A percentile compares a stretch with the other conserved stretches of the same genome.
These are phyloP conservation scores for Calephelis virginiensis DNA, from an alignment of 1,140 invertebrate species.

Conservation along the genomic window DNA sequence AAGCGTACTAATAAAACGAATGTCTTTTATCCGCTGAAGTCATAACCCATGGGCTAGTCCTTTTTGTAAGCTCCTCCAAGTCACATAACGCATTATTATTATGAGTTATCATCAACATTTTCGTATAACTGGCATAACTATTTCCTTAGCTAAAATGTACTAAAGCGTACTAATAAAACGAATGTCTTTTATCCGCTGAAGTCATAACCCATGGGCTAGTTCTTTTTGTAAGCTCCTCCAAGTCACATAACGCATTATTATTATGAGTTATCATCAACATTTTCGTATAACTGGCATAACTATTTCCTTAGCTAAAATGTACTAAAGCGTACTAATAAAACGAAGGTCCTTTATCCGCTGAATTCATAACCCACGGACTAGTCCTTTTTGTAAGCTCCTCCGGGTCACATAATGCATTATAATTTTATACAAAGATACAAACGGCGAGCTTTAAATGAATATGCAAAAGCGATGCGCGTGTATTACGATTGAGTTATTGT, in stretches of 20 bases:
- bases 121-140: neutral
- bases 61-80: conserved; percentile 29
- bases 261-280: too few relatives aligned
- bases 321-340: conserved; percentile 9
- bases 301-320: neutral
- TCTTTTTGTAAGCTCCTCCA: conserved; percentile 22
- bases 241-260: conserved; percentile 48
- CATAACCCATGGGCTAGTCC: conserved; percentile 7
- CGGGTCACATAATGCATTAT: conserved; percentile 73
- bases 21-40: neutral
- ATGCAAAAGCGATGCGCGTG: conserved; percentile 65
- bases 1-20: too few relatives aligned
- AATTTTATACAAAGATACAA: conserved; percentile 77
- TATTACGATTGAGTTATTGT: conserved; percentile 72
- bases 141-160: neutral
- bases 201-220: conserved; percentile 6
- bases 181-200: conserved; percentile 2
- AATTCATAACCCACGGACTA: conserved; percentile 7
- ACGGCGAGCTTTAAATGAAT: conserved; percentile 68
- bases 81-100: conserved; percentile 44
- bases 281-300: too few relatives aligned
- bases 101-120: too few relatives aligned
- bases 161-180: too few relatives aligned
- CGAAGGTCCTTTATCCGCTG: conserved; percentile 3
- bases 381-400: conserved; percentile 21